Conservation (phyloP, 2,888 invertebrate species). For the Athalia rosae region DNA sequence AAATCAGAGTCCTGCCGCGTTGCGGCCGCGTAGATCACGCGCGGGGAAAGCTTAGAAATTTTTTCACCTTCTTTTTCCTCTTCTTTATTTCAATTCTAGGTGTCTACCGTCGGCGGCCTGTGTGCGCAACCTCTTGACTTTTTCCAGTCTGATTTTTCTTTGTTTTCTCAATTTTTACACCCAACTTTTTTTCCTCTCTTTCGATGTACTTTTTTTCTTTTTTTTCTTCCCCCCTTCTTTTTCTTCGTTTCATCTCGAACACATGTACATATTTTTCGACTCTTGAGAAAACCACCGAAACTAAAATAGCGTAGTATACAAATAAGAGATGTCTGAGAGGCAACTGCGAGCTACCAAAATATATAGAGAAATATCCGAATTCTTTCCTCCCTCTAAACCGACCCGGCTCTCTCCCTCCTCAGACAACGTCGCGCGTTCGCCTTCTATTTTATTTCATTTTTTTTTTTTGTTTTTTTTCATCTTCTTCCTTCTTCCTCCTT, state of each 20-base stretch:
- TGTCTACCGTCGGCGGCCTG: too few relatives aligned
- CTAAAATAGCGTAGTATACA: slow-evolving; percentile 33
- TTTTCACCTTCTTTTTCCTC: slow-evolving; percentile 4
- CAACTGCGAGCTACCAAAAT: not conserved
- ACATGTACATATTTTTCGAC: not conserved
- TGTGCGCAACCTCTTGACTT: too few relatives aligned
- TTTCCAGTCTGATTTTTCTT: not conserved
- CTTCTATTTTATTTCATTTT: not conserved
- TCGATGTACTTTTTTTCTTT: not conserved
- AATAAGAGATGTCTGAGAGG: slow-evolving; percentile 1
- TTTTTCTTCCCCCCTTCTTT: not conserved
- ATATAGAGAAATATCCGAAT: slow-evolving; percentile 25
- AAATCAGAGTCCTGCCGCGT: slow-evolving; percentile 61
- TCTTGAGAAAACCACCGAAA: slow-evolving; percentile 31
- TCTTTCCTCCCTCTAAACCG: slow-evolving; percentile 10
- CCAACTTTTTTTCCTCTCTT: not conserved
- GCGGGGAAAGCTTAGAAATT: slow-evolving; percentile 31
- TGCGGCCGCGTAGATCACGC: slow-evolving; percentile 59
- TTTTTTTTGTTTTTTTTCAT: not conserved
- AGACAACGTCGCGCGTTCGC: not conserved
- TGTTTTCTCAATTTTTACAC: not conserved
- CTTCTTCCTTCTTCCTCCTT: not conserved
- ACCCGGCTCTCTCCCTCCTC: not conserved
- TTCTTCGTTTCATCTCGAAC: not conserved
- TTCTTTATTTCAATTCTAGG: too few relatives aligned